phyloP scores from a whole-genome alignment of 2,113 vertebrate genomes.

The Trogon surrucura region DNA sequence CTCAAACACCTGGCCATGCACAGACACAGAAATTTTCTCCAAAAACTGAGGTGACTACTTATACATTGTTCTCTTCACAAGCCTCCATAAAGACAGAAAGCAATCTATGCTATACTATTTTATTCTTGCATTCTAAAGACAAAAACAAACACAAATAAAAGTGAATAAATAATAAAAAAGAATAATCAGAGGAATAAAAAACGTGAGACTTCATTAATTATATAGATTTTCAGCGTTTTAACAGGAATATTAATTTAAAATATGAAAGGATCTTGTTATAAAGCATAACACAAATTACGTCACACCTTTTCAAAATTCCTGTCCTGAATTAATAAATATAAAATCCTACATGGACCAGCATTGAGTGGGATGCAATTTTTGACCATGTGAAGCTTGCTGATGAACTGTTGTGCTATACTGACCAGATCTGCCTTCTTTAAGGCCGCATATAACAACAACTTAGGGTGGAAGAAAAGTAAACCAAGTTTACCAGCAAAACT shows the following conservation, averaged over 20 bases:
- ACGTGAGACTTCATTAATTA: neutral
- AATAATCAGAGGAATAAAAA: neutral
- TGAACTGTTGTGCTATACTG: fast-evolving
- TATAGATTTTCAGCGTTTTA: neutral
- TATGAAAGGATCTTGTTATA: neutral
- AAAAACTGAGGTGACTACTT: neutral
- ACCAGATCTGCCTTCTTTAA: neutral
- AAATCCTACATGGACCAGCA: neutral
- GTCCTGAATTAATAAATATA: neutral
- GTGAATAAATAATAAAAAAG: neutral
- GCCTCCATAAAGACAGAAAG: neutral
- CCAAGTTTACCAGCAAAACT: neutral
- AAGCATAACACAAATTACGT: neutral
- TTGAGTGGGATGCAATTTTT: neutral
- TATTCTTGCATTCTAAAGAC: neutral
- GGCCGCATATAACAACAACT: neutral
- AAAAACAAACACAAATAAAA: neutral
- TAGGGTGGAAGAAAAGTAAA: neutral
- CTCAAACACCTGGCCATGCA: neutral
- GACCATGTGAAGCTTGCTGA: neutral
- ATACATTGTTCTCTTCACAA: neutral
- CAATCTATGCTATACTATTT: neutral
- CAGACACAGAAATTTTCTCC: neutral
- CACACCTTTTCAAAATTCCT: neutral
- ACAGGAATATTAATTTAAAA: neutral